phyloP scores from a whole-genome alignment of 2,888 invertebrate genomes.

The Xanthorhoe spadicearia region DNA sequence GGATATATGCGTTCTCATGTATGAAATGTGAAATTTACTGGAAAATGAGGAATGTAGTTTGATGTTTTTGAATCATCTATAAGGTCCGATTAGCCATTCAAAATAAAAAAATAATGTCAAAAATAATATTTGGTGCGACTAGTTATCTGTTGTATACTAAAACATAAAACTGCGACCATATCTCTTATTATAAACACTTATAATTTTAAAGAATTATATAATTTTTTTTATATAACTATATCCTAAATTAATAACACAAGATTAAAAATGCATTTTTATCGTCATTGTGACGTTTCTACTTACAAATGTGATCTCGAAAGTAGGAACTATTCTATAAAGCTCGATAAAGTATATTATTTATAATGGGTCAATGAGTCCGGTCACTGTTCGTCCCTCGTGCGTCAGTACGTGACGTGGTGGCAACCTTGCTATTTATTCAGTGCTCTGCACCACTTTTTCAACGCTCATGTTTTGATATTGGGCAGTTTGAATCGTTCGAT shows the following conservation, averaged over 20 bases:
- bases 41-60: too few relatives aligned
- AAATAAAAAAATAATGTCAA: too few relatives aligned
- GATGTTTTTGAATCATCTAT: too few relatives aligned
- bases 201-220: too few relatives aligned
- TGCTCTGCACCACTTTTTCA: constrained; percentile 29
- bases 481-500: constrained; percentile 15
- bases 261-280: background rate
- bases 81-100: too few relatives aligned
- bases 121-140: background rate
- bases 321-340: background rate
- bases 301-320: too few relatives aligned
- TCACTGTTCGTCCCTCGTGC: constrained; percentile 34
- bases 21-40: background rate
- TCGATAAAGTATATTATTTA: constrained; percentile 8
- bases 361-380: constrained; percentile 33
- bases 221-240: too few relatives aligned
- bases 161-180: background rate
- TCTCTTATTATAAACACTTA: too few relatives aligned
- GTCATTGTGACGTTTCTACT: background rate
- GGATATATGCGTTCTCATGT: too few relatives aligned
- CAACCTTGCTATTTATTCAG: constrained; percentile 34
- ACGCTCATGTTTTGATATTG: constrained; percentile 19
- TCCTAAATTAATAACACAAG: too few relatives aligned
- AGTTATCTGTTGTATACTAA: background rate
- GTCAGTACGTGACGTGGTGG: constrained; percentile 40